These are phyloP conservation scores for Idaea straminata DNA, from an alignment of 2,888 invertebrate species.

Conservation along the genomic window DNA sequence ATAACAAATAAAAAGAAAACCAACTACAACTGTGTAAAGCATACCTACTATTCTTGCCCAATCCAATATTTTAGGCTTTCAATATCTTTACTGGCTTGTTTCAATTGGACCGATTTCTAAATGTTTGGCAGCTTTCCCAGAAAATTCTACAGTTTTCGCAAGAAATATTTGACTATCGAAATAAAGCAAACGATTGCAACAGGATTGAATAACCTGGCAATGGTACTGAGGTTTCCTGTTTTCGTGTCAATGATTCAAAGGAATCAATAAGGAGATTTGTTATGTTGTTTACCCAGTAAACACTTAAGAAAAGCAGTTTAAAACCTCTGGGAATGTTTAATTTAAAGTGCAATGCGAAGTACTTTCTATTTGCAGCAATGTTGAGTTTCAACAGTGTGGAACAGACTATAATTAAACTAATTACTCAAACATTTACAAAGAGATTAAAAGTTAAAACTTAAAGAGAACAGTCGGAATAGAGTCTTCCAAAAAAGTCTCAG, in stretches of 20 bases:
- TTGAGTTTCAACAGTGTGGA: too few relatives aligned
- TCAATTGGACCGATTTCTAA: neutral
- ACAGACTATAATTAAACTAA: too few relatives aligned
- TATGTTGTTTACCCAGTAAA: neutral
- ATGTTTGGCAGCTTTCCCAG: neutral
- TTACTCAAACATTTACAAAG: too few relatives aligned
- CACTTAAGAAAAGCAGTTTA: neutral
- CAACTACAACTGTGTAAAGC: neutral
- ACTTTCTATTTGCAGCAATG: too few relatives aligned
- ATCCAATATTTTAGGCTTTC: neutral
- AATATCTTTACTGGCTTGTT: neutral
- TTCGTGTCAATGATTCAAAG: neutral
- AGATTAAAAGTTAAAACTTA: too few relatives aligned
- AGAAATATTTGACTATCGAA: constrained; percentile 56
- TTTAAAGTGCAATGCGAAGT: too few relatives aligned
- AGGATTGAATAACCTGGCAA: neutral
- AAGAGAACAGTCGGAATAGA: too few relatives aligned
- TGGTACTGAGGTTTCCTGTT: neutral
- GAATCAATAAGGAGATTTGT: neutral
- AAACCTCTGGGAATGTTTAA: too few relatives aligned
- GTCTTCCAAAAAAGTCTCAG: too few relatives aligned
- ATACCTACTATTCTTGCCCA: neutral
- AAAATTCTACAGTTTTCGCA: constrained; percentile 40
- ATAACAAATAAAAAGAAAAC: neutral
- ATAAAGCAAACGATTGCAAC: constrained; percentile 33